These are phyloP conservation scores for Beroe forskalii DNA, from an alignment of 37 sponge, comb jelly and placozoan species.

Conservation along the genomic window DNA sequence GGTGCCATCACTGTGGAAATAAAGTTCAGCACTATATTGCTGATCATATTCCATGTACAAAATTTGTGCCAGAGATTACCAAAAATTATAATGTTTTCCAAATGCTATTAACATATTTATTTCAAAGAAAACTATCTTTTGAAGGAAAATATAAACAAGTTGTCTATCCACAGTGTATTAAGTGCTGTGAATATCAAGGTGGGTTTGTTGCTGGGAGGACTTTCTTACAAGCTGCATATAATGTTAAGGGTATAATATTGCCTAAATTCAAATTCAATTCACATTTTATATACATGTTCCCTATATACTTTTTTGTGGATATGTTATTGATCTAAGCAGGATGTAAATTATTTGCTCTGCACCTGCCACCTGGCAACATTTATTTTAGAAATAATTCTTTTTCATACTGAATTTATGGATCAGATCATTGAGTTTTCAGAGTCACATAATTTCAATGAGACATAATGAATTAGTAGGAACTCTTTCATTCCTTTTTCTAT, in stretches of 20 bases:
- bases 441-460: too few species aligned
- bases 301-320: too few species aligned
- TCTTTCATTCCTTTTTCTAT: too few species aligned
- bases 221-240: neutral
- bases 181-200: neutral
- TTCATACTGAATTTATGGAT: too few species aligned
- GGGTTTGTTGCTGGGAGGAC: neutral
- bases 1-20: slow-evolving; percentile 42
- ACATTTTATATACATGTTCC: slow-evolving; percentile 16
- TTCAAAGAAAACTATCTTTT: neutral
- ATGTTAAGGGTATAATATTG: neutral
- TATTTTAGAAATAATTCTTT: neutral
- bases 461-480: too few species aligned
- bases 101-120: neutral
- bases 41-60: slow-evolving; percentile 39
- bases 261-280: neutral
- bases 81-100: too few species aligned
- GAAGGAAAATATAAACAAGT: slow-evolving; percentile 11
- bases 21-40: slow-evolving; percentile 1
- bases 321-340: too few species aligned
- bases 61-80: slow-evolving; percentile 10
- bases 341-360: too few species aligned
- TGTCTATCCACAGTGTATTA: slow-evolving; percentile 20
- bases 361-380: too few species aligned
- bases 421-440: too few species aligned